Conservation (phyloP, 2,113 vertebrate genomes). For the Gobius niger region DNA sequence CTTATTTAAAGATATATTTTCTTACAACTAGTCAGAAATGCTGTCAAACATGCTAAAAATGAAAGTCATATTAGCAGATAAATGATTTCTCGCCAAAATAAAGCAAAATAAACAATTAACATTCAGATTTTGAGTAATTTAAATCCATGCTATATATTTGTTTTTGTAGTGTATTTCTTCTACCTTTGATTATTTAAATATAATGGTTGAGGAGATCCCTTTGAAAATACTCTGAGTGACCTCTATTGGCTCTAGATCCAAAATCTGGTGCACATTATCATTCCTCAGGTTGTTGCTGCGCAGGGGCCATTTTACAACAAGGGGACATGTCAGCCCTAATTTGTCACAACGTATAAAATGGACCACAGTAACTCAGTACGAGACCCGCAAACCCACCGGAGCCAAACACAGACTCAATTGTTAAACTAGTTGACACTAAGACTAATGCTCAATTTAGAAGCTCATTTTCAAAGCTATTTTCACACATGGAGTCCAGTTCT, state of each 20-base stretch:
- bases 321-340: not conserved
- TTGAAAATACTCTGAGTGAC: not conserved
- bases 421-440: not conserved
- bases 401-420: not conserved
- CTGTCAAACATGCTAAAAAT: too few relatives aligned
- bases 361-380: not conserved
- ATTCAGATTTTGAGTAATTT: too few relatives aligned
- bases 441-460: too few relatives aligned
- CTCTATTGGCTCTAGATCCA: conserved; percentile 24
- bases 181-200: not conserved
- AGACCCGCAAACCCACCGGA: not conserved
- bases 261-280: conserved; percentile 29
- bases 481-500: too few relatives aligned
- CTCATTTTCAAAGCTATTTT: too few relatives aligned
- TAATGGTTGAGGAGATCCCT: not conserved
- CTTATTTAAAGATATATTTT: too few relatives aligned
- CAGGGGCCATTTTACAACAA: conserved; percentile 1
- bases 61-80: too few relatives aligned
- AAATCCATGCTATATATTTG: too few relatives aligned
- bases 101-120: too few relatives aligned
- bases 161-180: not conserved
- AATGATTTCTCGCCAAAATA: too few relatives aligned
- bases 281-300: conserved; percentile 15
- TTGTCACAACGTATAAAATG: not conserved
- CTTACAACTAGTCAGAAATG: too few relatives aligned